Base-by-base conservation (phyloP, 2,797 vertebrate species). In the Chaetophractus vellerosus region DNA sequence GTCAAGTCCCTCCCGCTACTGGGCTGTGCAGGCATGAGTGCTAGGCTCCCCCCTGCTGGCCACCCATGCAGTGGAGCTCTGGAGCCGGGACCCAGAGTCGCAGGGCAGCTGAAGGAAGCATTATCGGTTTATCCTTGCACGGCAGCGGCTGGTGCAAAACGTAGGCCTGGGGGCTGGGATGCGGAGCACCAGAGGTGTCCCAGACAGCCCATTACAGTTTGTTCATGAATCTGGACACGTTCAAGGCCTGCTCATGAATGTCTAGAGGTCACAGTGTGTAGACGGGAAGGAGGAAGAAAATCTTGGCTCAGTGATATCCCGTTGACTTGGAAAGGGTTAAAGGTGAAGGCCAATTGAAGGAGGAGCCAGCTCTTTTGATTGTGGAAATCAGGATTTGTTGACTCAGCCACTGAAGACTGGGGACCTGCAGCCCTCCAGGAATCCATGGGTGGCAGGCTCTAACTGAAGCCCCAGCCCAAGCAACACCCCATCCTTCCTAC, bases 151-250 rank as follows among this genome's bases (percentile, higher is more conserved):
- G 4, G 79, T 14, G 14, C 12, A 14, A 7, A 14, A 28, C 24
- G 19, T 4, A 52, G 38, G 36, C 15, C 50, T 66, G n/a, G n/a
- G 36, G 38, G 15, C 52, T 75, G 0, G 3, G 3, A 48, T 50
- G 28, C 24, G 50, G 50, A 57, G 3, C 19, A 23, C 68, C 41
- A 2, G 45, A 75, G 33, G 12, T 31, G 21, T 18, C 23, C 36
- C 23, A 4, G 0, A 6, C n/a, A 0, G 7, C 0, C 0, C 1
- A n/a, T 23, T 85, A 4, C 63, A 66, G 12, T 68, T 83, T 31
- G 19, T 24, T 69, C 69, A 50, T 89, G 76, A 85, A 28, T 78
- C 36, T 57, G 21, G 33, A 16, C 0, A 0, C 18, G 5, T 55
- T 48, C 21, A 10, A 90, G 33, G 2, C 33, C 61, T 88, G 64